Evolutionary conservation across 2,113 vertebrate species (phyloP).

Genomic region (Seriola quinqueradiata): DNA sequence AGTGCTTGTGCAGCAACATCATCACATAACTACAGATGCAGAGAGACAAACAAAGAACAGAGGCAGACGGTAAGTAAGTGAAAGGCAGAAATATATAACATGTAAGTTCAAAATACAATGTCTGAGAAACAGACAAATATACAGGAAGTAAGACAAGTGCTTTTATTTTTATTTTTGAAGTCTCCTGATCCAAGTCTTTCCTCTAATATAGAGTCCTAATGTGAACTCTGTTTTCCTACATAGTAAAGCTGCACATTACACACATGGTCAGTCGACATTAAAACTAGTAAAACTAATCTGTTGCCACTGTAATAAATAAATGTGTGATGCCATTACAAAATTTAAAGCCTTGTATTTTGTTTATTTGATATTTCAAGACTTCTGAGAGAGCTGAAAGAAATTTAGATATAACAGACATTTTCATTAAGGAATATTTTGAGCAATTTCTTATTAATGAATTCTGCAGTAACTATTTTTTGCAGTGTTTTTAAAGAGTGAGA

Average conservation of each 20-base stretch:
- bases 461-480: neutral
- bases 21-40: slow-evolving; percentile 84
- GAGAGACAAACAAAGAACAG: neutral
- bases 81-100: neutral
- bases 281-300: neutral
- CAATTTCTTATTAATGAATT: neutral
- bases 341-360: too few relatives aligned
- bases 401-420: too few relatives aligned
- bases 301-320: too few relatives aligned
- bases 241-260: neutral
- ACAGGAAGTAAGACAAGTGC: neutral
- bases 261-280: too few relatives aligned
- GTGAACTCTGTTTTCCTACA: neutral
- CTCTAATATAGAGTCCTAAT: too few relatives aligned
- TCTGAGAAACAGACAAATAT: neutral
- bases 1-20: slow-evolving; percentile 86
- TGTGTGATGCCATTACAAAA: too few relatives aligned
- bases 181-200: too few relatives aligned
- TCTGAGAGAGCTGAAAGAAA: too few relatives aligned
- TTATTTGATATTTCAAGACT: too few relatives aligned
- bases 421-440: neutral
- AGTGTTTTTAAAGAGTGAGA: neutral
- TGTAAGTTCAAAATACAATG: neutral
- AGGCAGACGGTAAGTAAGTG: neutral
- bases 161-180: neutral